A percentile compares a stretch with the other conserved stretches of the same genome.
Evolutionary conservation across 2,888 invertebrate genomes (phyloP).

Genomic region (Acanthopleura granulata): DNA sequence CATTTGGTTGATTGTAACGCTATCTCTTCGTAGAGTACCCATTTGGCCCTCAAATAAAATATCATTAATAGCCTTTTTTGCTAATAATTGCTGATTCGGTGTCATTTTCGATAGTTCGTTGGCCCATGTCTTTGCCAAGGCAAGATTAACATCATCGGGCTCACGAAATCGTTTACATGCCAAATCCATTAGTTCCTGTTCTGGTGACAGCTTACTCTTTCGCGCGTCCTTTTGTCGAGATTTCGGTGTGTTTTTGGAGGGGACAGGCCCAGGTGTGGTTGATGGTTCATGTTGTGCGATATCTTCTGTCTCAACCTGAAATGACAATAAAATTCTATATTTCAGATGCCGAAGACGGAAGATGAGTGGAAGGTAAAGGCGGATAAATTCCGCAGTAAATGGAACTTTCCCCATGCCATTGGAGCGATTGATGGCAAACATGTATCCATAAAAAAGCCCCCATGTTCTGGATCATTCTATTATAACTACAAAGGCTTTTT

Average conservation of each 20-base stretch:
- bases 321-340: not conserved
- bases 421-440: slow-evolving; percentile 27
- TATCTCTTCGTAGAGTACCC: slow-evolving; percentile 24
- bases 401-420: slow-evolving; percentile 27
- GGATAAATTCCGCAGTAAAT: not conserved
- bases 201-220: too few species aligned
- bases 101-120: slow-evolving; percentile 24
- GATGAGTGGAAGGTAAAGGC: slow-evolving; percentile 5
- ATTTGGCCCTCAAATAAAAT: slow-evolving; percentile 28
- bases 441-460: slow-evolving; percentile 21
- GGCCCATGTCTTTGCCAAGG: slow-evolving; percentile 22
- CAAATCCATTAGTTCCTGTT: slow-evolving; percentile 17
- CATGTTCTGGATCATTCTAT: slow-evolving; percentile 22
- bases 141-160: slow-evolving; percentile 17
- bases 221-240: too few species aligned
- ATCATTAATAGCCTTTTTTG: slow-evolving; percentile 28
- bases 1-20: slow-evolving; percentile 19
- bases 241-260: not conserved
- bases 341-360: slow-evolving; percentile 11
- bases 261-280: not conserved
- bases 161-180: slow-evolving; percentile 22
- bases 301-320: not conserved
- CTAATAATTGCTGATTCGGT: slow-evolving; percentile 24
- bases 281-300: not conserved
- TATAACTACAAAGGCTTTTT: slow-evolving; percentile 25